Conservation (phyloP, 2,797 vertebrate species). For the Podarcis siculus region DNA sequence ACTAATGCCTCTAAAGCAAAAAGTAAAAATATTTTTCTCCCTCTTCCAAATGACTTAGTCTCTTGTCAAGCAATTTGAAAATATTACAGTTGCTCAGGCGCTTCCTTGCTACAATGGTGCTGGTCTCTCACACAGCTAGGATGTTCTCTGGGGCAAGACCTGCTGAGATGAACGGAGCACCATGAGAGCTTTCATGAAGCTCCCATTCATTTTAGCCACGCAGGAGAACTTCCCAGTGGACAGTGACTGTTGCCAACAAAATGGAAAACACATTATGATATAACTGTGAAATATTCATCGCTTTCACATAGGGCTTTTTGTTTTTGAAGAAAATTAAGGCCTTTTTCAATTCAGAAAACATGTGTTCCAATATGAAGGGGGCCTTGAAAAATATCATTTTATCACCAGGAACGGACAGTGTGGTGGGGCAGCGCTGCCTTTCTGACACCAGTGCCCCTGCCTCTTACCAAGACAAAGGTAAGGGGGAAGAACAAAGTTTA, state of each 20-base stretch:
- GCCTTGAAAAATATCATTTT: not conserved
- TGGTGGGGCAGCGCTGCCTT: too few relatives aligned
- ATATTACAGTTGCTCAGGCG: not conserved
- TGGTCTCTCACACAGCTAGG: not conserved
- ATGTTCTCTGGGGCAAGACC: not conserved
- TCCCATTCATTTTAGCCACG: not conserved
- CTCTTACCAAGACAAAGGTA: too few relatives aligned
- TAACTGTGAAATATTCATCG: not conserved
- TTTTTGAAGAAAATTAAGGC: not conserved
- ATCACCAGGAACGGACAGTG: too few relatives aligned
- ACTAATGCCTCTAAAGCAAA: conserved; percentile 84
- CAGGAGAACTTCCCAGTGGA: not conserved
- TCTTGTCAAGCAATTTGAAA: conserved; percentile 24
- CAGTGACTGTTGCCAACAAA: not conserved
- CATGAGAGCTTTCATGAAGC: not conserved
- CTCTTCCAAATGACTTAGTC: not conserved
- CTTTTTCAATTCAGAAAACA: not conserved
- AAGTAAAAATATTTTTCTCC: not conserved
- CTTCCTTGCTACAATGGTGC: not conserved
- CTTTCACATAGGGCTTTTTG: not conserved
- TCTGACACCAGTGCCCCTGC: too few relatives aligned
- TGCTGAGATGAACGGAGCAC: not conserved
- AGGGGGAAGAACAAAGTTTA: too few relatives aligned
- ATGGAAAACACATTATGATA: not conserved
- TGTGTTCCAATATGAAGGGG: not conserved